Conservation (phyloP, 2,797 vertebrate species). For the Schizopygopsis malacanthus region DNA sequence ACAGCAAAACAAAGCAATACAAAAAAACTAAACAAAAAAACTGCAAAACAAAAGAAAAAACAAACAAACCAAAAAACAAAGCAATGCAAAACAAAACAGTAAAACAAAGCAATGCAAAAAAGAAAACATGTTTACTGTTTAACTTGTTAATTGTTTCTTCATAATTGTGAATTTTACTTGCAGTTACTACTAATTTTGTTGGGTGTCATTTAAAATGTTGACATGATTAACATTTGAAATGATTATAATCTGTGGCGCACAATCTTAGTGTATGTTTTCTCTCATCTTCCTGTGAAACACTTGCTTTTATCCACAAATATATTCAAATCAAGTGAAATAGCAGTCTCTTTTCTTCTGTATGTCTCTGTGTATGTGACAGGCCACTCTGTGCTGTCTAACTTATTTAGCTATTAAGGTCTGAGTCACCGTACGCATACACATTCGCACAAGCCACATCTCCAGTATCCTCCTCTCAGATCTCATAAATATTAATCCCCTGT, state of each 20-base stretch:
- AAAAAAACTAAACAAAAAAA: not conserved
- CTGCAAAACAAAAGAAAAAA: not conserved
- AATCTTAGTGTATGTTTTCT: not conserved
- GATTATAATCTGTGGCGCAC: not conserved
- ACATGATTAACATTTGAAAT: not conserved
- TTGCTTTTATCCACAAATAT: not conserved
- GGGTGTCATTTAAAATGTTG: not conserved
- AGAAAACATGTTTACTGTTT: not conserved
- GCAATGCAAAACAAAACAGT: not conserved
- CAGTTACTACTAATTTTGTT: not conserved
- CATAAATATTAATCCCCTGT: constrained; percentile 55
- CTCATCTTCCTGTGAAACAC: not conserved
- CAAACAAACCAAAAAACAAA: not conserved
- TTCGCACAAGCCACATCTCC: constrained; percentile 39
- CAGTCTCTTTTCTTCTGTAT: constrained; percentile 10
- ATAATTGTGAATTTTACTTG: not conserved
- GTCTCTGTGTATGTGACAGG: constrained; percentile 33
- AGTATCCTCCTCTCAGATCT: constrained; percentile 25
- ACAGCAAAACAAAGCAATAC: not conserved
- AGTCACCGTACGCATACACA: constrained; percentile 43
- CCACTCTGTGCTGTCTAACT: constrained; percentile 54
- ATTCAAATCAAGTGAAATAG: not conserved
- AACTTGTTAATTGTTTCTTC: not conserved
- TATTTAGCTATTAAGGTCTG: constrained; percentile 65
- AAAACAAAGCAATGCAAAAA: too few species aligned